Evolutionary conservation across 2,113 vertebrate genomes (phyloP).

Genomic region (Periophthalmodon schlosseri): DNA sequence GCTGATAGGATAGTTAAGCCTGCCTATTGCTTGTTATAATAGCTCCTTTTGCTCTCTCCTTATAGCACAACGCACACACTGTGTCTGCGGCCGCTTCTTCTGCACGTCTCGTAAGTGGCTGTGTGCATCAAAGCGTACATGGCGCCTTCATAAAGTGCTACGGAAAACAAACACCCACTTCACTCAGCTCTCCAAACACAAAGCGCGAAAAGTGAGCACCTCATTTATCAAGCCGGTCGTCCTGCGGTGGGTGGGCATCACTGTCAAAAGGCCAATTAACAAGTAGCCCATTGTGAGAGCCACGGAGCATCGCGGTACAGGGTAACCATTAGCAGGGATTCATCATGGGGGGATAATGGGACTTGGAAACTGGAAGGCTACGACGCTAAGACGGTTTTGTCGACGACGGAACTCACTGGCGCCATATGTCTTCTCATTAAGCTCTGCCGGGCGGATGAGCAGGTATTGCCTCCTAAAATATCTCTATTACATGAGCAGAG

Average conservation of each 20-base stretch:
- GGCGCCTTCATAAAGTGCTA: constrained; percentile 46
- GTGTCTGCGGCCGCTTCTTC: constrained; percentile 2
- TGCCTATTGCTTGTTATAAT: neutral
- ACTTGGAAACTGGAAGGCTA: constrained; percentile 47
- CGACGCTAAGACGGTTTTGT: constrained; percentile 8
- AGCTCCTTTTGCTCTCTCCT: neutral
- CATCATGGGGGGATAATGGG: constrained; percentile 66
- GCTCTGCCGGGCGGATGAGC: constrained; percentile 6
- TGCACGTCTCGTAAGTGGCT: constrained; percentile 28
- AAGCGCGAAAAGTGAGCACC: constrained; percentile 57
- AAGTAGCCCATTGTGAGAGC: constrained; percentile 61
- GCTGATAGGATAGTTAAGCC: neutral
- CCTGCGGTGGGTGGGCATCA: constrained; percentile 67
- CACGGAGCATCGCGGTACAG: constrained; percentile 52
- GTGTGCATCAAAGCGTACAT: constrained; percentile 57
- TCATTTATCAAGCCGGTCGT: constrained; percentile 72
- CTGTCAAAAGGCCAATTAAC: constrained; percentile 76
- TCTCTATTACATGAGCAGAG: constrained; percentile 25
- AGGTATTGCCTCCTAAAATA: constrained; percentile 12
- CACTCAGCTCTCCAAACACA: constrained; percentile 58
- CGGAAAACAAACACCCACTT: constrained; percentile 68
- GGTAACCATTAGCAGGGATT: constrained; percentile 57
- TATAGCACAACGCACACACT: neutral
- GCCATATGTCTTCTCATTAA: constrained; percentile 15
- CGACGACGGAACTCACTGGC: neutral